Percentiles rank a stretch among this genome's conserved stretches.
Conservation (phyloP, 1,140 invertebrate genomes). For the Littorina saxatilis region DNA sequence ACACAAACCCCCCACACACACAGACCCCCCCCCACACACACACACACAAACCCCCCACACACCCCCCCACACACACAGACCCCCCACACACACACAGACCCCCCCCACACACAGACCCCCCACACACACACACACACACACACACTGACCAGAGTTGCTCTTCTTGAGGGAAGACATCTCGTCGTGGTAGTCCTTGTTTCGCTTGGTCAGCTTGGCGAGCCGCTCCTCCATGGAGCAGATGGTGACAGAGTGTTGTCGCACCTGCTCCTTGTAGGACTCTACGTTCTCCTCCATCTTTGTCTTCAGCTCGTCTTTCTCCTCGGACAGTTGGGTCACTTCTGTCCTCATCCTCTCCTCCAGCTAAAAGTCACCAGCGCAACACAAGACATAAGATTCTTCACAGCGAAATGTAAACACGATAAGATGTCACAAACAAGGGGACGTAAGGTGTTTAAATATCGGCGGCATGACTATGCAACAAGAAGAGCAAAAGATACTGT, state of each 20-base stretch:
- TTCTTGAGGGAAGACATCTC: conserved; percentile 65
- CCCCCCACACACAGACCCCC: neutral
- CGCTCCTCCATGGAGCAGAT: conserved; percentile 75
- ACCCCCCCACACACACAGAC: neutral
- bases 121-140: neutral
- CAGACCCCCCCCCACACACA: neutral
- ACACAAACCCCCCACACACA: too few relatives aligned
- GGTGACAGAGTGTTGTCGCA: conserved; percentile 73
- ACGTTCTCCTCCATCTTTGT: conserved; percentile 61
- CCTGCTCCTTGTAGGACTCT: conserved; percentile 70
- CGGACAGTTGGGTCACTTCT: conserved; percentile 37
- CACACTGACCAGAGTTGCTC: conserved; percentile 61
- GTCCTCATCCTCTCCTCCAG: conserved; percentile 42
- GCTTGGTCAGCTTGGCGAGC: conserved; percentile 70
- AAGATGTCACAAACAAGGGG: too few relatives aligned
- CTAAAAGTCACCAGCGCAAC: neutral
- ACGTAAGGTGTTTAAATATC: too few relatives aligned
- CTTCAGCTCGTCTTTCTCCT: conserved; percentile 52
- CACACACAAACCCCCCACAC: neutral
- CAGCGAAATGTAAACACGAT: too few relatives aligned
- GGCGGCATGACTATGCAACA: too few relatives aligned
- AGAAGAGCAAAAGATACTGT: too few relatives aligned
- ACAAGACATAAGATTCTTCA: too few relatives aligned
- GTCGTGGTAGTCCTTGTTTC: conserved; percentile 68
- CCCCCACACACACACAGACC: neutral